These are phyloP conservation scores for Crocodylus rhombifer DNA, from an alignment of 2,797 vertebrate species.

Conservation along the genomic window DNA sequence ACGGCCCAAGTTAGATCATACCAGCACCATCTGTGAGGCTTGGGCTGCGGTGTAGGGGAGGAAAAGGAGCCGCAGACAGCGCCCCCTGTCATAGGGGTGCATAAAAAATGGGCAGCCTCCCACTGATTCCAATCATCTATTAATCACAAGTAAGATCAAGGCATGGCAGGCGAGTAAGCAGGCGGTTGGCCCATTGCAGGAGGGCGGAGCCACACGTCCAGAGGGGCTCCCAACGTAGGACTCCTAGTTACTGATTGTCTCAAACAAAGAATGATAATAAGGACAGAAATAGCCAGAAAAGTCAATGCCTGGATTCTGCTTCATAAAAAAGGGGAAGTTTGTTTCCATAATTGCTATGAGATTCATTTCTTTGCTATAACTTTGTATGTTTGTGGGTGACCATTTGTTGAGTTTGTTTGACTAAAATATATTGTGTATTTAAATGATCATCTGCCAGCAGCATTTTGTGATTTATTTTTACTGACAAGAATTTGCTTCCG, in stretches of 20 bases:
- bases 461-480: slow-evolving; percentile 54
- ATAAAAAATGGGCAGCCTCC: too few relatives aligned
- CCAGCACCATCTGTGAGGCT: too few relatives aligned
- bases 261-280: neutral
- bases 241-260: neutral
- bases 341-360: neutral
- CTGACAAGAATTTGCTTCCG: slow-evolving; percentile 1
- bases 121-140: too few relatives aligned
- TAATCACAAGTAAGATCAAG: too few relatives aligned
- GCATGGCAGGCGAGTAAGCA: too few relatives aligned
- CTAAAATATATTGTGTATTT: slow-evolving; percentile 10
- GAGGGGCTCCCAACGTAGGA: too few relatives aligned
- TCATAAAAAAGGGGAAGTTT: neutral
- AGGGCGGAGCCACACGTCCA: too few relatives aligned
- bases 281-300: neutral
- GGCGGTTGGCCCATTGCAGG: too few relatives aligned
- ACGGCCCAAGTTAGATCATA: too few relatives aligned
- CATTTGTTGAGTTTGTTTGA: neutral
- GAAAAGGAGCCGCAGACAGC: too few relatives aligned
- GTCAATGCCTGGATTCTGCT: neutral
- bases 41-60: too few relatives aligned
- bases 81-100: too few relatives aligned
- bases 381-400: neutral
- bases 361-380: slow-evolving; percentile 9
- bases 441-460: slow-evolving; percentile 78